phyloP scores from a whole-genome alignment of 30 jellyfish, hydroid and myxozoan genomes.

The Cassiopea andromeda region DNA sequence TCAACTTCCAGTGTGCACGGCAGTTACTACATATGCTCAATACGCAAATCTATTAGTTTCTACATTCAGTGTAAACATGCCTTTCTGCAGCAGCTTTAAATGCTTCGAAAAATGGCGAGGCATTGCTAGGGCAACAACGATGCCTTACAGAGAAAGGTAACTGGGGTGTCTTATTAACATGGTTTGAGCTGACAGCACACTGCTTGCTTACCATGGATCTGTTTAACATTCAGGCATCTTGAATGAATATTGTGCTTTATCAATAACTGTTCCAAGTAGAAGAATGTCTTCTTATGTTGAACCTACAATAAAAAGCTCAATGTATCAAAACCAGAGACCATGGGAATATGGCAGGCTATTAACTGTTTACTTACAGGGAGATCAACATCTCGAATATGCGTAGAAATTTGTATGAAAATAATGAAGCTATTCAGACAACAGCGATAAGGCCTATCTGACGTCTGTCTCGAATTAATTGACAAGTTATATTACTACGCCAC shows the following conservation, averaged over 20 bases:
- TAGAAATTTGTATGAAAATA: too few species aligned
- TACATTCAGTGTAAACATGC: too few species aligned
- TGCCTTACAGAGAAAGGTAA: neutral
- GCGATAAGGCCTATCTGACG: neutral
- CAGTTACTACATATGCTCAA: too few species aligned
- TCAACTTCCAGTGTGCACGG: too few species aligned
- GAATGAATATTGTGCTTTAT: conserved; percentile 84
- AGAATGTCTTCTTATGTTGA: conserved; percentile 92
- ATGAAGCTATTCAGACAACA: too few species aligned
- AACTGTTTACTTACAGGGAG: neutral
- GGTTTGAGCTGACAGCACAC: neutral
- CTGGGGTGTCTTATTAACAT: neutral
- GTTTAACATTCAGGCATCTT: conserved; percentile 86
- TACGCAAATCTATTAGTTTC: too few species aligned
- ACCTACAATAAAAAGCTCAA: conserved; percentile 55
- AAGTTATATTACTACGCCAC: neutral
- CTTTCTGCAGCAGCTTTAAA: too few species aligned
- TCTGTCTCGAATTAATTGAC: neutral
- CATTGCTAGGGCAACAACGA: too few species aligned
- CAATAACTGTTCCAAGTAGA: conserved; percentile 92
- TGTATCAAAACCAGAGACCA: neutral
- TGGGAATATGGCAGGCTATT: neutral
- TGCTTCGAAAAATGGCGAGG: too few species aligned
- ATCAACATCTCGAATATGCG: too few species aligned
- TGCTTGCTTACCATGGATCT: conserved; percentile 91